These are phyloP conservation scores for Gymnobelideus leadbeateri DNA, from an alignment of 2,113 vertebrate species.

Conservation along the genomic window DNA sequence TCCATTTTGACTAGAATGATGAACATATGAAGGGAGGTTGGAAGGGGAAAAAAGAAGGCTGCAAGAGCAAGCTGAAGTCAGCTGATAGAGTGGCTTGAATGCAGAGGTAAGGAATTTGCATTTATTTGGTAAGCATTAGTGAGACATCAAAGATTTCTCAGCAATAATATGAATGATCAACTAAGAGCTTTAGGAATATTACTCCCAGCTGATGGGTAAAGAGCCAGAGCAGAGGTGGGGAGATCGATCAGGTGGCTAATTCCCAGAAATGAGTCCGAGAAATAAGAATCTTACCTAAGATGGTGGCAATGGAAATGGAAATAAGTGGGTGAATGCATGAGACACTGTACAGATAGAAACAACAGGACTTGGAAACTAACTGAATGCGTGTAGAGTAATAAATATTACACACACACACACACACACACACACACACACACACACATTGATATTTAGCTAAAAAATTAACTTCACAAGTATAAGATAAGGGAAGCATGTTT, in stretches of 20 bases:
- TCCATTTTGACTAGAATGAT: not conserved
- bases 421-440: too few relatives aligned
- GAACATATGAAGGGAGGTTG: not conserved
- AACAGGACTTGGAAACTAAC: not conserved
- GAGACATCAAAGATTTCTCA: not conserved
- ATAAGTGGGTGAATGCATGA: not conserved
- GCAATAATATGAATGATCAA: not conserved
- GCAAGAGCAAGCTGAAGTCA: not conserved
- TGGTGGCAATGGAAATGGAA: not conserved
- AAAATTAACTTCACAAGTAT: not conserved
- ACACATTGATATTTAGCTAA: not conserved
- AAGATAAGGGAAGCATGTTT: not conserved
- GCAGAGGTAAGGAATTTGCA: not conserved
- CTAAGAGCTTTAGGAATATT: not conserved
- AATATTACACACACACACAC: not conserved
- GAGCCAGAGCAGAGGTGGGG: not conserved
- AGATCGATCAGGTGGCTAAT: not conserved
- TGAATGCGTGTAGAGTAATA: not conserved
- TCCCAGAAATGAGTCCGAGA: not conserved
- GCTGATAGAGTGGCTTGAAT: not conserved
- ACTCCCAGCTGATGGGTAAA: not conserved
- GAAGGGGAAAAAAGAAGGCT: not conserved
- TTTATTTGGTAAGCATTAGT: not conserved
- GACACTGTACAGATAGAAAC: not conserved
- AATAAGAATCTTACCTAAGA: not conserved